Base-by-base conservation (phyloP, 92 coral and sea anemone species). In the Porites cylindrica region DNA sequence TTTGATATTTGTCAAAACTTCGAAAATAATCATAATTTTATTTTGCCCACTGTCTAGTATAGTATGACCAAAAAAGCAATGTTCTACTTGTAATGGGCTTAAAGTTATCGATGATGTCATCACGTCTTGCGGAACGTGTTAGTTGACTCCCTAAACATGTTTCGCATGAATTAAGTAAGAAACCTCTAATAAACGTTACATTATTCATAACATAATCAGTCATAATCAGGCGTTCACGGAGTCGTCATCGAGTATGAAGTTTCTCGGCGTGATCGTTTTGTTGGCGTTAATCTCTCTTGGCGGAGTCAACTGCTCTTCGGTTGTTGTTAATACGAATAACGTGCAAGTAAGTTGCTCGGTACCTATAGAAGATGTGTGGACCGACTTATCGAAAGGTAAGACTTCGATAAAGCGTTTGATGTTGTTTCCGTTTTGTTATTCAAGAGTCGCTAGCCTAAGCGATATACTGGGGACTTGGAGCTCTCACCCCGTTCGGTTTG, bases 301-400 rank as follows among this genome's bases (percentile, higher is more conserved):
- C 10, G 20, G 51, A 24, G 65, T 72, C 18, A 19, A 70, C 0
- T 85, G 58, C 20, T 75, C 73, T 50, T 47, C 62, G 23, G 23
- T 21, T 21, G 23, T 21, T 54, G 60, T 91, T n/a, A 64, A 82
- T 6, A 87, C 29, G 78, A 82, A 54, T 63, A 38, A 51, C 7
- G 11, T 91, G 69, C 77, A 66, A 11, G 85, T 91, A 16, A 79
- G 51, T 58, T 91, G 94, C 20, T 88, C 76, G 32, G 95, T 87
- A 43, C 72, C 70, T 6, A 86, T 59, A 52, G 92, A 89, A 72
- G 81, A 14, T 24, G 23, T 92, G 62, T 92, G 95, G 95, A 90
- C 90, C 56, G 95, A 79, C 63, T 85, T 92, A 21, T 85, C 95
- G 0, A n/a, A 62, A 43, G 95, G 92, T 92, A 89, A 87, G 83